These are phyloP conservation scores for Herpailurus yagouaroundi DNA, from an alignment of 2,113 vertebrate species.

Conservation along the genomic window DNA sequence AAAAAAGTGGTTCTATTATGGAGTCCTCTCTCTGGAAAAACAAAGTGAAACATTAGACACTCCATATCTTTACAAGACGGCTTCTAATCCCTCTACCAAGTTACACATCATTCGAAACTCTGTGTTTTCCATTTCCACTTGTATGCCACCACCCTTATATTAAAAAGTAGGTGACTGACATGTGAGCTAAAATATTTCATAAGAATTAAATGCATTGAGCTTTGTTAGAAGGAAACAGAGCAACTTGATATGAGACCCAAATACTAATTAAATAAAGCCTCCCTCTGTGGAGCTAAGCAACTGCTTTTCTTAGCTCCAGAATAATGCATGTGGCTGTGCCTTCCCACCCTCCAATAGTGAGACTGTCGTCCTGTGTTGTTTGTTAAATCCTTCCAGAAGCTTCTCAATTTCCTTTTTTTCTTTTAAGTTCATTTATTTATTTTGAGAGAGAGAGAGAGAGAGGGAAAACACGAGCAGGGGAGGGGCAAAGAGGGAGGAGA, in stretches of 20 bases:
- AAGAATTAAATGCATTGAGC: constrained; percentile 48
- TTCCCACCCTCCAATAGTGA: not conserved
- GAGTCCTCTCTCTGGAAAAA: not conserved
- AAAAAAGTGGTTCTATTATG: constrained; percentile 18
- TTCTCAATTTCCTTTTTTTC: not conserved
- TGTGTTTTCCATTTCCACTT: not conserved
- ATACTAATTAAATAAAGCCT: constrained; percentile 54
- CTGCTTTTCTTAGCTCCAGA: not conserved
- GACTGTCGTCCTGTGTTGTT: not conserved
- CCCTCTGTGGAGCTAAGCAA: not conserved
- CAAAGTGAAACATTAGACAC: constrained; percentile 41
- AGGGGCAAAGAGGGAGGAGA: too few relatives aligned
- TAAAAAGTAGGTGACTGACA: constrained; percentile 50
- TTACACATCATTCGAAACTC: not conserved
- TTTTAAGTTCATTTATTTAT: too few relatives aligned
- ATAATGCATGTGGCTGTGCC: not conserved
- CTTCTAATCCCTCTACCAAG: constrained; percentile 3
- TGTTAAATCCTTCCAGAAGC: not conserved
- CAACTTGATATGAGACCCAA: constrained; percentile 32
- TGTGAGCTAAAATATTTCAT: constrained; percentile 65
- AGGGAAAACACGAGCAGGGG: too few relatives aligned
- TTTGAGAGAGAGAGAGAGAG: too few relatives aligned
- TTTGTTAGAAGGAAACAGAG: constrained; percentile 38
- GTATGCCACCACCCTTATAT: not conserved
- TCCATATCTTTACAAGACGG: not conserved